These are phyloP conservation scores for Chaenodraco wilsoni DNA, from an alignment of 2,797 vertebrate species.

Conservation along the genomic window DNA sequence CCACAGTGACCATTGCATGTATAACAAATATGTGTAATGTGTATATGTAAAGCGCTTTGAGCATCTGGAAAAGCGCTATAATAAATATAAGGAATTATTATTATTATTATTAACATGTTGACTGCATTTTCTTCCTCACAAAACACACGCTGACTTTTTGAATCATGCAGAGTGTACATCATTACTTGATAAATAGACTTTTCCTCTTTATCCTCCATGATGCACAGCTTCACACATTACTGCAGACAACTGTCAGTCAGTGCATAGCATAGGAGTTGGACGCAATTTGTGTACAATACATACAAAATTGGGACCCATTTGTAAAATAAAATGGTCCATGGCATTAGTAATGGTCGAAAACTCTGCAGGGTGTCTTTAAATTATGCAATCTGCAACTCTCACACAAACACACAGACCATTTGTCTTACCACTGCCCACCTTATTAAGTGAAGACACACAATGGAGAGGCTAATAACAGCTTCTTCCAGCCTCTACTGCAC, in stretches of 20 bases:
- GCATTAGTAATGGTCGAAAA: background rate
- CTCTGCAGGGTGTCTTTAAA: slow-evolving; percentile 30
- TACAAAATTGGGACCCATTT: background rate
- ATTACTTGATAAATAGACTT: background rate
- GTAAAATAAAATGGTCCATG: background rate
- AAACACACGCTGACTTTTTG: background rate
- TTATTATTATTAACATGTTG: no score
- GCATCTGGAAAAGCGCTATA: no score
- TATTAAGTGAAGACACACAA: slow-evolving; percentile 57
- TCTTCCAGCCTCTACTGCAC: slow-evolving; percentile 55
- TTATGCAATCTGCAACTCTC: slow-evolving; percentile 26
- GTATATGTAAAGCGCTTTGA: no score
- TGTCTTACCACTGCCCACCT: slow-evolving; percentile 39
- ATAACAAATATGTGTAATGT: no score
- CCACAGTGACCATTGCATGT: no score
- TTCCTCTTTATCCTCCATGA: slow-evolving; percentile 1
- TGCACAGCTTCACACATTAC: slow-evolving; percentile 1
- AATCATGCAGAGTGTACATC: background rate
- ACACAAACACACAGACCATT: slow-evolving; percentile 23
- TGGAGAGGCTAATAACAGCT: slow-evolving; percentile 53
- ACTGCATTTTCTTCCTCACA: background rate
- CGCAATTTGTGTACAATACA: background rate
- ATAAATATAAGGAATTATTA: no score
- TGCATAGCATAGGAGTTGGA: background rate
- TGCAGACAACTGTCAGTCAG: background rate